These are phyloP conservation scores for Palaemon carinicauda DNA, from an alignment of 1,140 invertebrate genomes.

Conservation along the genomic window DNA sequence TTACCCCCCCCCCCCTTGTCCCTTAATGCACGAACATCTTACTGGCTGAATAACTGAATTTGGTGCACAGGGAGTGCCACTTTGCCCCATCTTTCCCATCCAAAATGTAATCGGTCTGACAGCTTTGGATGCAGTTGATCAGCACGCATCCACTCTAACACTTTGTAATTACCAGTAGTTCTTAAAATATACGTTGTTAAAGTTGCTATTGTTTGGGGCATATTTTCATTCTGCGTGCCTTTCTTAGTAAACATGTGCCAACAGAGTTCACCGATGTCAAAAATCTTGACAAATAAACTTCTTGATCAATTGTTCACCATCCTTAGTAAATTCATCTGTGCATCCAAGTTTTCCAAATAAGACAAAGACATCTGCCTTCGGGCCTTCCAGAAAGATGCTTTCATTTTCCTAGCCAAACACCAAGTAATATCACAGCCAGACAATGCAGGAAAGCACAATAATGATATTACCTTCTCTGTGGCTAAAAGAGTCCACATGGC, in stretches of 20 bases:
- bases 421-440: neutral
- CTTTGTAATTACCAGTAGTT: neutral
- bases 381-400: neutral
- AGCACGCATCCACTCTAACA: neutral
- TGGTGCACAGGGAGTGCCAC: neutral
- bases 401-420: neutral
- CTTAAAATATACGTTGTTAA: neutral
- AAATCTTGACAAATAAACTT: neutral
- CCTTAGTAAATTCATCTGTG: neutral
- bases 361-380: neutral
- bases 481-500: neutral
- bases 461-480: neutral
- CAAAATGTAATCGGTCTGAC: neutral
- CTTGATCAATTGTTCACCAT: conserved; percentile 1
- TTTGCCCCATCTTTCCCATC: neutral
- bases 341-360: neutral
- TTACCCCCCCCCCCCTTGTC: no score
- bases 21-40: neutral
- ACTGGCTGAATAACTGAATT: neutral
- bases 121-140: conserved; percentile 1
- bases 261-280: neutral
- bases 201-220: neutral
- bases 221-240: conserved; percentile 1
- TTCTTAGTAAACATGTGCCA: conserved; percentile 5
- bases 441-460: neutral